Evolutionary conservation across 2,113 vertebrate genomes (phyloP), one percentile per base, ranked within the genome.

Genomic region (Dinomys branickii): DNA sequence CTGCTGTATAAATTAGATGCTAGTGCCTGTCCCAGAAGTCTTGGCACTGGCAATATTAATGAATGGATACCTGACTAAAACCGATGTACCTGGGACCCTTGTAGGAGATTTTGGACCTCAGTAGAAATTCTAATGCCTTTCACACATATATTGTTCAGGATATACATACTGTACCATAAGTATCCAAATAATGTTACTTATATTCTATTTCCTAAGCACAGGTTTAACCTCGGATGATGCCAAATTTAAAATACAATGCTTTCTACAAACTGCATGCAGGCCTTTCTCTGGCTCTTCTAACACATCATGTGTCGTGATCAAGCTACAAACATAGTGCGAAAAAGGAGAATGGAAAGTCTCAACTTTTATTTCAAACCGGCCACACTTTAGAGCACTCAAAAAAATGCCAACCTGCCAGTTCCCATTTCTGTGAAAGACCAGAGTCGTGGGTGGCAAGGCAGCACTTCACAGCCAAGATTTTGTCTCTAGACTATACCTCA

Each of bases 401-500:
- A 44, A 13, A 75, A 75, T 14, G 71, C 59, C 84, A 88, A 13
- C 65, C 78, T 95, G 52, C 94, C 94, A 77, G 47, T 13, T 95
- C 59, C 82, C 77, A 84, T 91, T 58, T 69, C 75, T 87, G 73
- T 73, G 89, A 93, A 73, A 95, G 92, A 84, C 71, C 26, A 80
- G 52, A 87, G 30, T 10, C 28, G 17, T 24, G 88, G 19, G 59
- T 95, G 97, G 77, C 86, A 90, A 81, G 59, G n/a, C n/a, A 8
- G 12, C 0, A 9, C 67, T 80, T 78, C 52, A 0, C 24, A 50
- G 92, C 80, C 86, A 94, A 96, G 54, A 95, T 88, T 96, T 96
- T 96, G 47, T 88, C 65, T 97, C 85, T 92, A 98, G 85, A 83
- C 69, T 94, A 89, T 58, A 91, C 83, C 67, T 96, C 96, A 97